phyloP scores from a whole-genome alignment of 2,888 invertebrate genomes.

The Dicycla oo region DNA sequence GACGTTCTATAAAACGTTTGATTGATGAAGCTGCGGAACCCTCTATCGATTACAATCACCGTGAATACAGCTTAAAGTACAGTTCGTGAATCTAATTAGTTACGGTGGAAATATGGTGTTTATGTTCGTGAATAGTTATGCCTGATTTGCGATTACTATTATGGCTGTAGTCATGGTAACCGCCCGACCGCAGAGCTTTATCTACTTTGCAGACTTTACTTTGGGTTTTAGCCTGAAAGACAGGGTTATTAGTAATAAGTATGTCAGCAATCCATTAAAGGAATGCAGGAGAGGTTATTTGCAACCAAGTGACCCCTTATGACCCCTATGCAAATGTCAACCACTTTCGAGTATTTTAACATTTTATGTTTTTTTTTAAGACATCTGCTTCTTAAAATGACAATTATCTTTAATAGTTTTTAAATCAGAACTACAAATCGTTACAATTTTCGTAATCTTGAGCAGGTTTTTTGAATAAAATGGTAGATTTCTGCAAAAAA shows the following conservation, averaged over 20 bases:
- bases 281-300: no score
- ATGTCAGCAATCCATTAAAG: no score
- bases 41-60: slow-evolving; percentile 77
- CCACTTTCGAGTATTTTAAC: no score
- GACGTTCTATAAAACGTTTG: slow-evolving; percentile 73
- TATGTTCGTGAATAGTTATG: slow-evolving; percentile 13
- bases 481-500: no score
- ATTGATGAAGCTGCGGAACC: slow-evolving; percentile 70
- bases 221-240: background rate
- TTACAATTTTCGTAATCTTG: no score
- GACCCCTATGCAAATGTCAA: background rate
- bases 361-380: no score
- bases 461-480: no score
- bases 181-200: background rate
- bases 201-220: background rate
- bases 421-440: no score
- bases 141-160: slow-evolving; percentile 21
- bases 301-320: no score
- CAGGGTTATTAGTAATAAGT: no score
- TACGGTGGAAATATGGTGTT: slow-evolving; percentile 20
- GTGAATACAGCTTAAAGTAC: slow-evolving; percentile 54
- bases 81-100: slow-evolving; percentile 48
- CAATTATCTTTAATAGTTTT: no score
- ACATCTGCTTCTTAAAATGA: no score
- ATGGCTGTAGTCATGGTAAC: slow-evolving; percentile 26